Evolutionary conservation across 2,113 vertebrate species (phyloP), one percentile per base, ranked within the genome.

Genomic region (Calypte anna): DNA sequence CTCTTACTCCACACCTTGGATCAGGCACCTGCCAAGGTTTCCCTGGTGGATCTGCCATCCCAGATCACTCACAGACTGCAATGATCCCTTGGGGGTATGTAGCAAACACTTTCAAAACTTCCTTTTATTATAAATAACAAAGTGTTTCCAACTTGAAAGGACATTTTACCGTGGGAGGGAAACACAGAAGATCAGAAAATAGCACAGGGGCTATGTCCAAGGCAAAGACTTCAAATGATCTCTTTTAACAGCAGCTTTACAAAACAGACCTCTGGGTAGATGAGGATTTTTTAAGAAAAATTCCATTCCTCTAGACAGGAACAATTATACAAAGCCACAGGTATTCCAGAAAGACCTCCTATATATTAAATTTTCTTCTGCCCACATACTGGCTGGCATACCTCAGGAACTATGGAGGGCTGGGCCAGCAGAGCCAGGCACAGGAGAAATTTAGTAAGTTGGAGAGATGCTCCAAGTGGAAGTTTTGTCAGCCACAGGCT

Each of bases 221-320:
- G 82, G 94, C 76, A 73, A 88, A 64, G 76, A 69, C 64, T 93
- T 86, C 89, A 70, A 73, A 40, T n/a, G 63, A 33, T 7, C 72
- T 72, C 5, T 55, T 82, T 54, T n/a, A 90, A 67, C 33, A 75
- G 16, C 67, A 85, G 53, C 7, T 0, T 62, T 61, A 57, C 30
- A 82, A 72, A 78, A 5, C 28, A 67, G 31, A 86, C 59, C 53
- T 27, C 55, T 3, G 33, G 53, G 55, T 2, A 81, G 83, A 83
- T 38, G 50, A 86, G 51, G 33, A 51, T 74, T 96, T 92, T 75
- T 85, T 67, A 82, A 59, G 66, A 68, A 79, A 79, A 88, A 92
- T 64, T 88, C 91, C 62, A 33, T 67, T 53, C 28, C 63, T 90
- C 50, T 77, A 83, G 51, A 91, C 3, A 2, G 64, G 77, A 92